Base-by-base conservation (phyloP, 2,797 vertebrate species). In the Helostoma temminkii region DNA sequence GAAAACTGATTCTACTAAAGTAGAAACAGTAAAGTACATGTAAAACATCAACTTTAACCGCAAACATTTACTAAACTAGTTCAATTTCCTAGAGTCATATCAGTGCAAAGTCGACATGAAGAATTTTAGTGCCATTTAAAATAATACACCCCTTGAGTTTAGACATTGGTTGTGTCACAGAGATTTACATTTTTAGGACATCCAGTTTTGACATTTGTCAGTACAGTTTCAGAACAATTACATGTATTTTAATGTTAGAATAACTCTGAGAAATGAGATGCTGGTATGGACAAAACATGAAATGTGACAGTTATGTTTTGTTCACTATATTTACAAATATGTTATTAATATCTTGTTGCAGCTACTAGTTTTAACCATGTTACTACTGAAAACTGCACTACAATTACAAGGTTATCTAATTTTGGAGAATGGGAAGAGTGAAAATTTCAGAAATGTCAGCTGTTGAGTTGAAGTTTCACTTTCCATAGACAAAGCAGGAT, bases 31-130 rank as follows among this genome's bases (percentile, higher is more conserved):
- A 64, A 53, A 52, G 62, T 47, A 74, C 58, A 79, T 25, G 32
- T 52, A 82, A 83, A 80, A 78, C 61, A 78, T 52, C 46, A 75
- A 69, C 64, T 76, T 47, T 12, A 69, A 57, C 55, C 49, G 45
- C 61, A 77, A 68, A 78, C 65, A 55, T 41, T 16, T 52, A 58
- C 47, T 62, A 9, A 53, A 56, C 69, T 62, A 58, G 22, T 62
- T 75, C 50, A 57, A 66, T 66, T 70, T 25, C 71, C 54, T 66
- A 63, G 6, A 80, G 55, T 79, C 62, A 55, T 36, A 66, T 77
- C 59, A 81, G 76, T 86, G 84, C 78, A 83, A 79, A 83, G 74
- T 71, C 30, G 68, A 66, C 60, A 75, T 4, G 12, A 66, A 42
- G 39, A 74, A 66, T 77, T 71, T 64, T 47, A 65, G 50, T 67